Base-by-base conservation (phyloP, 2,888 invertebrate species). In the Leptopilina drosophilae region DNA sequence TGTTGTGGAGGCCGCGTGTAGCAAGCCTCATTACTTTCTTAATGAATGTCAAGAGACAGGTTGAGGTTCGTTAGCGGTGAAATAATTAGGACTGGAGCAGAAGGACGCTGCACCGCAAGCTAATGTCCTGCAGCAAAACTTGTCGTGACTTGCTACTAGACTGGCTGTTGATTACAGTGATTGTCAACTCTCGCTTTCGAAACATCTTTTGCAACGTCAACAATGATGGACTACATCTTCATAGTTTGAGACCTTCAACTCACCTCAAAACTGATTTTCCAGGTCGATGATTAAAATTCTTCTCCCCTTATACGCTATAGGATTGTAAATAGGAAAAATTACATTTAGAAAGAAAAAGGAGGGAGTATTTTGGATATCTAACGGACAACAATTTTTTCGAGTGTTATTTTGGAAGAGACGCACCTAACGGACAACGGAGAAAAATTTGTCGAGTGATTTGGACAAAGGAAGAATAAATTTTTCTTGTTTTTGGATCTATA, bases 31-130 rank as follows among this genome's bases (percentile, higher is more conserved):
- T 73, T 73, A 73, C 11, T n/a, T 56, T 56, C 56, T n/a, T 59
- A 73, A 73, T 33, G 73, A 59, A 73, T 73, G 56, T 73, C 73
- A 73, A 73, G 56, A 73, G 33, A 56, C 56, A 73, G 56, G 40
- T 69, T 49, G 53, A 69, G 53, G 69, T 69, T 69, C 69, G 69
- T 73, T 73, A 73, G 73, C 11, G 56, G 73, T 73, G 14, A 73
- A 73, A 73, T 69, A 69, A 56, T 69, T 69, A 73, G 73, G 73
- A 59, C 56, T 56, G 15, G 40, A 56, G 56, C 56, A 73, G 73
- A 73, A 73, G 73, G 73, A 73, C 73, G 73, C 73, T 73, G 73
- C 73, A 73, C 73, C 73, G 73, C 73, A 73, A 73, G n/a, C 73
- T 73, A 59, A 56, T 73, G 73, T 73, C 73, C 73, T 73, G 56